Base-by-base conservation (phyloP, 1,140 invertebrate genomes). In the Camponotus pennsylvanicus region DNA sequence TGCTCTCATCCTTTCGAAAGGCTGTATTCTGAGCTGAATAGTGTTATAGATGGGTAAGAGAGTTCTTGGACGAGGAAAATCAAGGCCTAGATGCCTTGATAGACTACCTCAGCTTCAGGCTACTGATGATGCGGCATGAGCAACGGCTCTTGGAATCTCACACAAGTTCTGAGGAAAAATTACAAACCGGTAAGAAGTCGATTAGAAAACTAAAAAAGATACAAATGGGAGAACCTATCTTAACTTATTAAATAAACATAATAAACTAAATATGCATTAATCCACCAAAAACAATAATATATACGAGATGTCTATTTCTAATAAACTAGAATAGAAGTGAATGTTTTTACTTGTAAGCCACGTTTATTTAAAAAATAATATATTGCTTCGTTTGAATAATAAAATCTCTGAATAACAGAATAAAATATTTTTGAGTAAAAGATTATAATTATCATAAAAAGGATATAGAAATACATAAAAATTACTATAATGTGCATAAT, bases 51-150 rank as follows among this genome's bases (percentile, higher is more conserved):
- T 99, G 99, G 99, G 99, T 99, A 49, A 96, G 98, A 92, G 98
- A 99, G 95, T 99, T 99, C 95, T 96, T 99, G 59, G 98, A 99
- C 95, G 98, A 99, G 90, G 97, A 98, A 85, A 99, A 99, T 95
- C 97, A 98, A 94, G 99, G 99, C 4, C 95, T 99, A 76, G 98
- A 99, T 95, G 98, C 99, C 59, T 96, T 99, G 77, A 98, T 99
- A 83, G 98, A 99, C 95, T 99, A 99, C 96, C 96, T 99, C 86
- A 98, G 98, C 95, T 99, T 98, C 96, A 97, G 98, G 89, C 96
- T 99, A 92, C 97, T 97, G 91, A 99, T 98, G 98, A 98, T 99
- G 97, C 96, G 97, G 87, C 97, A 98, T 93, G 98, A 98, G 92
- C 97, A 98, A 94, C 96, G 97, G 80, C 96, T 98, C 70, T 96